Evolutionary conservation across 2,113 vertebrate species (phyloP), one percentile per base, ranked within the genome.

Genomic region (Brachirus orientalis): DNA sequence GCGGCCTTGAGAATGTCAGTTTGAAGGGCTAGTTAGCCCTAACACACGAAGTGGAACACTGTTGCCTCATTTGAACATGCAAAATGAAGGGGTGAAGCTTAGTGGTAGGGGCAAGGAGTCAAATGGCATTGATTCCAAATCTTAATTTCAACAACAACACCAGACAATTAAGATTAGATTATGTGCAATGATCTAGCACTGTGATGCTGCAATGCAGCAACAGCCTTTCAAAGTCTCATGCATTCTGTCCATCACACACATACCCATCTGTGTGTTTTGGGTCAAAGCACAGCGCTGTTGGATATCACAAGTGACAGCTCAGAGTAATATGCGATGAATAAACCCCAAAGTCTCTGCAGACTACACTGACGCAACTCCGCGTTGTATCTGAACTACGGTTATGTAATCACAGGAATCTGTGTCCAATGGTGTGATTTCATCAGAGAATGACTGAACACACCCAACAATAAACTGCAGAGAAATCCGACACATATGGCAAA

Each of bases 341-440:
- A 67, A 48, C 40, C 44, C 61, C 35, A 36, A 68, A 75, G 43
- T 70, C 69, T 72, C 56, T 40, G 33, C 11, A 36, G 77, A 62
- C 67, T 11, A 9, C 48, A 20, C 28, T 86, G 72, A 89, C 3
- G 77, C 75, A 89, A 84, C 68, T 22, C 58, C 51, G 51, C 51
- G 56, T 63, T 81, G 66, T 72, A 77, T 77, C 58, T 57, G 56
- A 54, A 62, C 64, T 51, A 1, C 0, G 8, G 56, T 90, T 86
- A 88, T 78, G 84, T 77, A 69, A 88, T 84, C 54, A 9, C 20
- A 18, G 20, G 57, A 58, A 73, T 83, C 66, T 66, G 59, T 64
- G 67, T 85, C 75, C 70, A 85, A 69, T 71, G 72, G 71, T 62
- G 20, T 75, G 80, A 88, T 80, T 86, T 86, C 71, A 82, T 82